phyloP scores from a whole-genome alignment of 1,140 invertebrate species.

The Neodiprion lecontei region DNA sequence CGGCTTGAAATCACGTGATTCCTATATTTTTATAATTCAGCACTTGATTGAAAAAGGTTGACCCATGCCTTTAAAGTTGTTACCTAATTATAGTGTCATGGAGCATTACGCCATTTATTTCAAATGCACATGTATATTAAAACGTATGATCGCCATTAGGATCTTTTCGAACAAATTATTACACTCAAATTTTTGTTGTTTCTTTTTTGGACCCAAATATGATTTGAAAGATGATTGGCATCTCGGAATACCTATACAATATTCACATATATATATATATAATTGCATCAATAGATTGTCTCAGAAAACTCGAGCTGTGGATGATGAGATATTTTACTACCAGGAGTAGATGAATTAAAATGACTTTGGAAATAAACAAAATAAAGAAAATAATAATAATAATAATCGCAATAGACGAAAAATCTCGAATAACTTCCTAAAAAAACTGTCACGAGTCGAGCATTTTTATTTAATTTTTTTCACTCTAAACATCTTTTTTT shows the following conservation, averaged over 20 bases:
- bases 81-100: constrained; percentile 42
- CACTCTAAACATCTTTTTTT: not conserved
- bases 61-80: constrained; percentile 19
- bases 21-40: too few relatives aligned
- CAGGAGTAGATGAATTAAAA: not conserved
- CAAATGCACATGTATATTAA: constrained; percentile 31
- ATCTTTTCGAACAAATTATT: constrained; percentile 26
- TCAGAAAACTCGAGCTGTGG: constrained; percentile 52
- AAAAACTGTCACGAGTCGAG: too few relatives aligned
- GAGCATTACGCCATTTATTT: constrained; percentile 32
- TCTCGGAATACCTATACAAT: constrained; percentile 45
- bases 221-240: constrained; percentile 45
- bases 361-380: not conserved
- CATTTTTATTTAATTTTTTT: too few relatives aligned
- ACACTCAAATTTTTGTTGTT: not conserved
- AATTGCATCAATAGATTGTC: constrained; percentile 36
- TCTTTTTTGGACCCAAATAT: constrained; percentile 38
- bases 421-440: too few relatives aligned
- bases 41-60: too few relatives aligned
- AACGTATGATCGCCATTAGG: constrained; percentile 23
- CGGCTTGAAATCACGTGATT: too few relatives aligned
- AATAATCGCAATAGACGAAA: not conserved
- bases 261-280: constrained; percentile 24
- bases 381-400: not conserved
- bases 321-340: constrained; percentile 24